These are phyloP conservation scores for Drosophila varians DNA, from an alignment of 1,140 invertebrate species.

Conservation along the genomic window DNA sequence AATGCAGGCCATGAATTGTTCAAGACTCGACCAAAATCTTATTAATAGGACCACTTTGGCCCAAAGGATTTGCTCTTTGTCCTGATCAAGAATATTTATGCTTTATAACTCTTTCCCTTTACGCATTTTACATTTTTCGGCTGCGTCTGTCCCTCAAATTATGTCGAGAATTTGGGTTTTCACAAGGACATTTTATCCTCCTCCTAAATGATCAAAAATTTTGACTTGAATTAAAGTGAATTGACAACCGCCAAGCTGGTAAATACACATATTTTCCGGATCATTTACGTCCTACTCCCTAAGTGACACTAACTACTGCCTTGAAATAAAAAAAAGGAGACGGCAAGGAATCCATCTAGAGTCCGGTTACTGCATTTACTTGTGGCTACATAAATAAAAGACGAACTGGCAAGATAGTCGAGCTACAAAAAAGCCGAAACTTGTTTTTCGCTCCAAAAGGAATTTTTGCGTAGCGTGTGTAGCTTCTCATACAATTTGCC, in stretches of 20 bases:
- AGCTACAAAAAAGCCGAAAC: slow-evolving; percentile 33
- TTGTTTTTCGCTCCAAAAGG: slow-evolving; percentile 6
- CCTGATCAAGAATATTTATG: background rate
- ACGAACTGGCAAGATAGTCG: slow-evolving; percentile 33
- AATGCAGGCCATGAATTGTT: slow-evolving; percentile 38
- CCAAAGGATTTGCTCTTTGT: background rate
- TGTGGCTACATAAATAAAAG: slow-evolving; percentile 59
- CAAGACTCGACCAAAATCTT: slow-evolving; percentile 10
- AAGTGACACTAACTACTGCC: background rate
- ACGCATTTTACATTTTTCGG: background rate
- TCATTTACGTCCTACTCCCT: background rate
- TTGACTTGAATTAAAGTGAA: background rate
- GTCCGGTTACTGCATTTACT: slow-evolving; percentile 35
- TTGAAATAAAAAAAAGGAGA: background rate
- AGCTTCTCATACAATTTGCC: background rate
- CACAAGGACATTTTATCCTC: no score
- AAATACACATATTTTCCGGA: background rate
- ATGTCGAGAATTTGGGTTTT: no score
- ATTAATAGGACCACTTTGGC: background rate
- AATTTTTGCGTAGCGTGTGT: slow-evolving; percentile 53
- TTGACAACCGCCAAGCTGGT: background rate
- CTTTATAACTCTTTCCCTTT: background rate
- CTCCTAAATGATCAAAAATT: no score
- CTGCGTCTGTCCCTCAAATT: background rate
- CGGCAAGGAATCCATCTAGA: slow-evolving; percentile 8